A percentile compares a stretch with the other conserved stretches of the same genome.
phyloP scores from a whole-genome alignment of 2,113 vertebrate species.

The Nettapus auritus region DNA sequence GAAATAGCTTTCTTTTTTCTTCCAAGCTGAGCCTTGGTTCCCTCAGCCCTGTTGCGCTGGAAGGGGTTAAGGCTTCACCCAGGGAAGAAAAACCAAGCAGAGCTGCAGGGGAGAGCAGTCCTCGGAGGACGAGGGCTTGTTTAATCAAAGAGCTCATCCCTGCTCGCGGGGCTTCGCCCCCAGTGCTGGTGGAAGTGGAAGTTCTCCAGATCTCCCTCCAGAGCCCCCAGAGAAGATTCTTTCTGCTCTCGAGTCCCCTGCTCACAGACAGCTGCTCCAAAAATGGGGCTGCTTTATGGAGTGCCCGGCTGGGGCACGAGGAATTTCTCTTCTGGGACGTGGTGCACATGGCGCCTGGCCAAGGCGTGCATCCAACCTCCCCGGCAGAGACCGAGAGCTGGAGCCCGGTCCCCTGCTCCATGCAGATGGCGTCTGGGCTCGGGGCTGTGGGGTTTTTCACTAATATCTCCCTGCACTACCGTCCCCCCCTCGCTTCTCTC shows the following conservation, averaged over 20 bases:
- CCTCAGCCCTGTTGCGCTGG: background rate
- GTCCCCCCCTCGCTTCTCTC: conserved; percentile 57
- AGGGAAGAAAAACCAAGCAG: background rate
- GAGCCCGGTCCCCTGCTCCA: background rate
- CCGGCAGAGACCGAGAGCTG: rapidly evolving
- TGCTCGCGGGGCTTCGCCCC: background rate
- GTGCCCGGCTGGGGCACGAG: background rate
- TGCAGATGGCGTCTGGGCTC: conserved; percentile 23
- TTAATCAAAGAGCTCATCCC: conserved; percentile 9
- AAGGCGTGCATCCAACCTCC: background rate
- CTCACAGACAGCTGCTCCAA: background rate
- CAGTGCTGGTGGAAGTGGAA: background rate
- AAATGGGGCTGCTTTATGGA: background rate
- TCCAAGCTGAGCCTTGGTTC: background rate
- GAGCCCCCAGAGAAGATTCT: background rate
- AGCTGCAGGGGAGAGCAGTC: background rate
- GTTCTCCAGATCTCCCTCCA: conserved; percentile 37
- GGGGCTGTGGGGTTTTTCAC: conserved; percentile 21
- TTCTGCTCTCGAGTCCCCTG: background rate
- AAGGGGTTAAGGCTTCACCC: background rate
- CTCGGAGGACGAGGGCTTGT: background rate
- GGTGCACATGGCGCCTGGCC: background rate
- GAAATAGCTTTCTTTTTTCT: background rate
- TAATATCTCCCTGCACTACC: conserved; percentile 47
- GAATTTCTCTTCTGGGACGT: background rate